Evolutionary conservation across 2,797 vertebrate species (phyloP).

Genomic region (Ctenochaetus hawaiiensis): DNA sequence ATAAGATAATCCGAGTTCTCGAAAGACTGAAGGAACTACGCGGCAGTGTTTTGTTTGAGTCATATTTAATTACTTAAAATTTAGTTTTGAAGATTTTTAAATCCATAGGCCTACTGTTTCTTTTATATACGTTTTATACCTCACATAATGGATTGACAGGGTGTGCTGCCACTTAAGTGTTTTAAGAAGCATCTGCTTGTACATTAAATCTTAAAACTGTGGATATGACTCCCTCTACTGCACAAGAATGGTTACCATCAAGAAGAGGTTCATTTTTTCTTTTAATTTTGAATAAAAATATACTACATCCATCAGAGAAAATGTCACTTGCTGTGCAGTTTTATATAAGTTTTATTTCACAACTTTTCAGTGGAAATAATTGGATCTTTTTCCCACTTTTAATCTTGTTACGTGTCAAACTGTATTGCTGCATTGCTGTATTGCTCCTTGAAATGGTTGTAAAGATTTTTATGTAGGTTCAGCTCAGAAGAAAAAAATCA

Average conservation of each 20-base stretch:
- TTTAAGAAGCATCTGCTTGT: background rate
- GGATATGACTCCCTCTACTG: conserved; percentile 46
- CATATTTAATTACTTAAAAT: background rate
- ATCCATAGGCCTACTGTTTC: background rate
- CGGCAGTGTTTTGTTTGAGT: background rate
- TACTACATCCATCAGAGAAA: background rate
- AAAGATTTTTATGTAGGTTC: background rate
- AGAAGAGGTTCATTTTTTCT: background rate
- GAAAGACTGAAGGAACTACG: background rate
- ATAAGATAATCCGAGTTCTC: background rate
- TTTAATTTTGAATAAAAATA: background rate
- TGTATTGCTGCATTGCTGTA: too few relatives aligned
- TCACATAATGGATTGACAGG: too few relatives aligned
- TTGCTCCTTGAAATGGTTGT: too few relatives aligned
- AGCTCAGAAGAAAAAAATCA: background rate
- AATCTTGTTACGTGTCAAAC: too few relatives aligned
- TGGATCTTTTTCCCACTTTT: background rate
- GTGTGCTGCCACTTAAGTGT: background rate
- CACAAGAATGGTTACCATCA: background rate
- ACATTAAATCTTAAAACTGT: background rate
- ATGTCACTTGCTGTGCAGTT: background rate
- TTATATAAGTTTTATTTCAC: background rate
- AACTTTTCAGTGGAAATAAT: background rate
- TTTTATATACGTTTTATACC: background rate
- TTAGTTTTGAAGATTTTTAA: background rate